phyloP scores from a whole-genome alignment of 2,113 vertebrate genomes.

The Micronycteris hirsuta region DNA sequence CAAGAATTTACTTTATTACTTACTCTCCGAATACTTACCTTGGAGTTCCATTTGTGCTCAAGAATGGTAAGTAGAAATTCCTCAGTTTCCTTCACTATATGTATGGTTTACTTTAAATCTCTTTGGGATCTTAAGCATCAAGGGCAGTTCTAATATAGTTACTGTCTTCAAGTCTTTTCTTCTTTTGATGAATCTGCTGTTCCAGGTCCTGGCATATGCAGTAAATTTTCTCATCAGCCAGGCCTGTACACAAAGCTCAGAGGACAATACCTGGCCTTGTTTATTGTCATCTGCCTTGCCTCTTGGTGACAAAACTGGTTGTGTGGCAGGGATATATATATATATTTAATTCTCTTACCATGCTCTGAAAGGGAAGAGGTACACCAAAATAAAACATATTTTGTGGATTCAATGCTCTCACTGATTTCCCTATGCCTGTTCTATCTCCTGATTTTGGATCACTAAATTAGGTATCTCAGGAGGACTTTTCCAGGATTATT shows the following conservation, averaged over 20 bases:
- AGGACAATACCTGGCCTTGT: background rate
- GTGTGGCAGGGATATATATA: background rate
- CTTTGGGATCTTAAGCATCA: background rate
- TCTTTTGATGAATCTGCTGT: background rate
- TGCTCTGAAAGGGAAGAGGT: background rate
- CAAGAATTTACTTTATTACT: background rate
- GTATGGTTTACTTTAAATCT: background rate
- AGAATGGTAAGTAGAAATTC: background rate
- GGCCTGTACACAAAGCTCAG: background rate
- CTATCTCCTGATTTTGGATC: background rate
- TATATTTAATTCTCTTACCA: background rate
- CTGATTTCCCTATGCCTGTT: background rate
- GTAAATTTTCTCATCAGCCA: background rate
- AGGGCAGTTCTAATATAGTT: background rate
- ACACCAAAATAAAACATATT: background rate
- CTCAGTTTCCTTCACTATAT: background rate
- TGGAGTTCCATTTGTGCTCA: background rate
- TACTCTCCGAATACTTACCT: background rate
- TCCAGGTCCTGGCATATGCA: background rate
- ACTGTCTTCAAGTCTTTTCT: background rate
- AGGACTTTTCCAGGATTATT: background rate
- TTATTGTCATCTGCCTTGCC: background rate
- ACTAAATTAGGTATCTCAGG: background rate
- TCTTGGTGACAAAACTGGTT: background rate
- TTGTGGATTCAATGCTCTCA: background rate